Conservation (phyloP, 2,797 vertebrate genomes). For the Sebastes kiyomatsui region DNA sequence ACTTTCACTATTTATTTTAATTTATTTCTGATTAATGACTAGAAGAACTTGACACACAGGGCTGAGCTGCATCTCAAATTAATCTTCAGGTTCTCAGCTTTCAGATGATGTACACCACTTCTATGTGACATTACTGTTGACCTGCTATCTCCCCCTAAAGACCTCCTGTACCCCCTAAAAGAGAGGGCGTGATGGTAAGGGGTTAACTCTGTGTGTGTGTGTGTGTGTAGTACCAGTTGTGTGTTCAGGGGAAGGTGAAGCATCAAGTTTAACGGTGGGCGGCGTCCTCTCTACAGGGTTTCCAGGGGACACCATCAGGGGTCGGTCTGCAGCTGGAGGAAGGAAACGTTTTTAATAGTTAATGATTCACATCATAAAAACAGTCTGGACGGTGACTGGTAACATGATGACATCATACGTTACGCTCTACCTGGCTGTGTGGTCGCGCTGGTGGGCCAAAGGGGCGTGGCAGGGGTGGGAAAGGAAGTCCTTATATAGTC, state of each 20-base stretch:
- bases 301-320: slow-evolving; percentile 78
- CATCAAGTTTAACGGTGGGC: slow-evolving; percentile 72
- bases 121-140: no score
- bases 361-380: background rate
- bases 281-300: slow-evolving; percentile 70
- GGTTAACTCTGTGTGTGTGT: background rate
- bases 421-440: slow-evolving; percentile 55
- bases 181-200: no score
- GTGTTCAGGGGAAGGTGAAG: slow-evolving; percentile 71
- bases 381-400: background rate
- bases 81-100: no score
- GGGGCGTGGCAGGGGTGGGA: slow-evolving; percentile 18
- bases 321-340: slow-evolving; percentile 50
- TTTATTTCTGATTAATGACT: no score
- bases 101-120: no score
- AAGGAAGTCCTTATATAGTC: slow-evolving; percentile 14
- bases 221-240: slow-evolving; percentile 71
- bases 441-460: slow-evolving; percentile 5
- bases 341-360: background rate
- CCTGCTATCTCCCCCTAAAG: no score
- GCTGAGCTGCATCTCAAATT: no score
- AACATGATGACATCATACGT: background rate
- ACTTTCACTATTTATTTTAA: no score
- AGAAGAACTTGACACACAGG: fast-evolving
- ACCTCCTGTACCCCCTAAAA: no score